These are phyloP conservation scores for Micrasema longulum DNA, from an alignment of 1,140 invertebrate genomes.

Conservation along the genomic window DNA sequence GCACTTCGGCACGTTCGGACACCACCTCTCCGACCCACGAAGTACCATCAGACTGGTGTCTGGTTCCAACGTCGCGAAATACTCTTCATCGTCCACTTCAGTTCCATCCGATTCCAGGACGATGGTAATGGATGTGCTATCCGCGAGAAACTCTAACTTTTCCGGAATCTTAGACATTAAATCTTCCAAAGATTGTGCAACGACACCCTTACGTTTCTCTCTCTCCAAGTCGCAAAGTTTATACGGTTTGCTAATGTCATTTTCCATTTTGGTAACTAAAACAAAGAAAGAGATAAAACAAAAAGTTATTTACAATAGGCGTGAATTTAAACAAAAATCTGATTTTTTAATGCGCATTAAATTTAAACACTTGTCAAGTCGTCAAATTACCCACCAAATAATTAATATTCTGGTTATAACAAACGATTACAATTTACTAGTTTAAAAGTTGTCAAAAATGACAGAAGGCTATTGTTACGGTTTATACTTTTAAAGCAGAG, in stretches of 20 bases:
- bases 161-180: conserved; percentile 77
- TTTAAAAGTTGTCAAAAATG: conserved; percentile 30
- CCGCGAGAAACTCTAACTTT: conserved; percentile 71
- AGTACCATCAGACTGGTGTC: conserved; percentile 86
- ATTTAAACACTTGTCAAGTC: neutral
- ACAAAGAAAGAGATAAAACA: conserved; percentile 36
- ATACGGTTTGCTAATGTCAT: conserved; percentile 66
- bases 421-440: too few species aligned
- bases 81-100: conserved; percentile 90
- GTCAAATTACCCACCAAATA: neutral
- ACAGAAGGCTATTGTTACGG: conserved; percentile 18
- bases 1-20: conserved; percentile 66
- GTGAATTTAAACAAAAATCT: neutral
- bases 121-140: conserved; percentile 74
- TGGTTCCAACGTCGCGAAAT: conserved; percentile 85
- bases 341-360: too few species aligned
- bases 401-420: neutral
- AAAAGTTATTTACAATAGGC: too few species aligned
- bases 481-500: conserved; percentile 25
- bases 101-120: conserved; percentile 88
- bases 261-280: conserved; percentile 58
- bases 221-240: conserved; percentile 75
- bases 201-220: conserved; percentile 83
- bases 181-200: conserved; percentile 80
- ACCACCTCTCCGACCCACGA: conserved; percentile 80